phyloP scores from a whole-genome alignment of 1,140 invertebrate species.

The Drosophila trapezifrons region DNA sequence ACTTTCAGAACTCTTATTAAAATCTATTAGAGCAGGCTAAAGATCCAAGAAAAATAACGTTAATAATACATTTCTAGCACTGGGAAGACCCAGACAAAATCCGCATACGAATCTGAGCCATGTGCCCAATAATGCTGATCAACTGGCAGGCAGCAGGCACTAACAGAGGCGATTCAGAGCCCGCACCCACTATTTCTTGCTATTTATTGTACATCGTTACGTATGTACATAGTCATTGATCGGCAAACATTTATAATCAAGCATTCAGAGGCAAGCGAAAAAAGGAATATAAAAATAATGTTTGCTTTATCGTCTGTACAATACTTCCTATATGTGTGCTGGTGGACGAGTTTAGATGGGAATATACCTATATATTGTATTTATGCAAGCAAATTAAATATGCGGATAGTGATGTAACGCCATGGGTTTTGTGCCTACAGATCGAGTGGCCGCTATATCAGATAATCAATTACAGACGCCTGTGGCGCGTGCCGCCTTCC shows the following conservation, averaged over 20 bases:
- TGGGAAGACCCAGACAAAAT: constrained; percentile 16
- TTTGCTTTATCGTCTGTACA: constrained; percentile 31
- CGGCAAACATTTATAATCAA: constrained; percentile 53
- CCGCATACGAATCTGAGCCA: constrained; percentile 14
- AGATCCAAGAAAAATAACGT: not conserved
- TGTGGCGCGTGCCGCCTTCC: constrained; percentile 56
- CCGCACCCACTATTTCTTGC: constrained; percentile 41
- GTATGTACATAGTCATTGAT: constrained; percentile 44
- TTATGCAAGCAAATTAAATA: constrained; percentile 45
- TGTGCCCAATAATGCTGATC: constrained; percentile 29
- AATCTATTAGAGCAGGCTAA: not conserved
- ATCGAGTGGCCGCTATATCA: constrained; percentile 27
- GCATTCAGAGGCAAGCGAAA: constrained; percentile 18
- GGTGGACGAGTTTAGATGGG: constrained; percentile 30
- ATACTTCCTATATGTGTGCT: constrained; percentile 33
- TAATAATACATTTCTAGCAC: not conserved
- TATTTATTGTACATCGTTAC: constrained; percentile 31
- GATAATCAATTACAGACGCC: constrained; percentile 61
- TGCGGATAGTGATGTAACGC: constrained; percentile 46
- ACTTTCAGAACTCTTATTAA: not conserved
- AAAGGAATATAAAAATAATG: constrained; percentile 31
- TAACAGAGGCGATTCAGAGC: constrained; percentile 15
- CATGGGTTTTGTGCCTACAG: constrained; percentile 37
- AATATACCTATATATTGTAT: constrained; percentile 23
- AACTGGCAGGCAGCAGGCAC: constrained; percentile 19